phyloP scores from a whole-genome alignment of 2,888 invertebrate species.

The Elmis aenea region DNA sequence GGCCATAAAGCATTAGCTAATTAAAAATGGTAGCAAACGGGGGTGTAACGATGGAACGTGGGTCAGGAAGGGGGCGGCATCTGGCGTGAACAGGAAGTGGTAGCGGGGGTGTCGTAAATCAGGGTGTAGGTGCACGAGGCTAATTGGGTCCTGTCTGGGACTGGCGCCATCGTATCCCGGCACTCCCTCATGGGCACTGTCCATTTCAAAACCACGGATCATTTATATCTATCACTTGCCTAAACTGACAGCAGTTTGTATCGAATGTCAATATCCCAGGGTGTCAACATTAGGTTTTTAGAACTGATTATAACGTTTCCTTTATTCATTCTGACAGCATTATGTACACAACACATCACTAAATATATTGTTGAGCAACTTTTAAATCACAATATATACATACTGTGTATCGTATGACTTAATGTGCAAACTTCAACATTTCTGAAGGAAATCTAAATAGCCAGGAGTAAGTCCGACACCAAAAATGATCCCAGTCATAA shows the following conservation, averaged over 20 bases:
- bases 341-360: no score
- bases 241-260: constrained; percentile 20
- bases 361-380: no score
- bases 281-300: constrained; percentile 27
- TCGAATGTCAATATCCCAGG: constrained; percentile 27
- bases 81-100: constrained; percentile 42
- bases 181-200: constrained; percentile 32
- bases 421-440: no score
- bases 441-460: no score
- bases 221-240: constrained; percentile 33
- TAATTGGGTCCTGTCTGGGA: constrained; percentile 44
- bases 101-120: constrained; percentile 44
- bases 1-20: constrained; percentile 28
- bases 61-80: constrained; percentile 23
- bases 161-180: constrained; percentile 40
- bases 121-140: constrained; percentile 44
- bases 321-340: no score
- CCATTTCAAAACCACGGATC: constrained; percentile 28
- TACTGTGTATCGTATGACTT: no score
- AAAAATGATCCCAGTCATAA: no score
- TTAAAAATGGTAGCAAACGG: constrained; percentile 33
- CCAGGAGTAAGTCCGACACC: no score
- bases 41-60: constrained; percentile 22
- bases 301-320: constrained; percentile 20
- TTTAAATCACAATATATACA: no score